Conservation (phyloP, 2,113 vertebrate genomes). For the Mustelus asterias region DNA sequence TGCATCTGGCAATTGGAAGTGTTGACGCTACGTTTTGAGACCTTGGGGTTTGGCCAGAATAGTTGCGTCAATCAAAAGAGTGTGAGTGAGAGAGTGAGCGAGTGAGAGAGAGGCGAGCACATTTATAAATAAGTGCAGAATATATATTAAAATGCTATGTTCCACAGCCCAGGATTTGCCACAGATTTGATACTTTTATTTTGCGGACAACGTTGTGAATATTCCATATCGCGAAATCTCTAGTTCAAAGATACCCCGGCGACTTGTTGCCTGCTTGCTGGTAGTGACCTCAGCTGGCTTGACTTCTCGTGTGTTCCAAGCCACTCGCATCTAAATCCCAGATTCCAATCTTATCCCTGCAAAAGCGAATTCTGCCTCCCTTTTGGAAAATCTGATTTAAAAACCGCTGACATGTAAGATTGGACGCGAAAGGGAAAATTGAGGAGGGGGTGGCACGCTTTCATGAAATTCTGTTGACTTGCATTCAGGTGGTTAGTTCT, state of each 20-base stretch:
- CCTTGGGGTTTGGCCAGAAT: constrained; percentile 21
- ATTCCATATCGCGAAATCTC: neutral
- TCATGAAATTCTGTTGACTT: neutral
- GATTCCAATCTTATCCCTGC: neutral
- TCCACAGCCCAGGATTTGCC: neutral
- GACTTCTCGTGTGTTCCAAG: neutral
- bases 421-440: neutral
- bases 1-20: constrained; percentile 32
- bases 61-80: constrained; percentile 20
- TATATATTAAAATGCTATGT: neutral
- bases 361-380: neutral
- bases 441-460: neutral
- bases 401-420: neutral
- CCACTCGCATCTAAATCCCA: neutral
- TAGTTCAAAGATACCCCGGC: neutral
- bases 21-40: constrained; percentile 35
- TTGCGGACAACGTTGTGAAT: neutral
- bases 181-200: neutral
- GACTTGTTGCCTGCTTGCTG: neutral
- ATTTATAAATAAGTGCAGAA: constrained; percentile 8
- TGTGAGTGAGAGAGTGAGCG: neutral
- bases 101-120: neutral
- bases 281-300: neutral
- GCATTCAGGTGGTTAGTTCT: neutral
- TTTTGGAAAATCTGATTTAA: neutral